phyloP scores from a whole-genome alignment of 1,140 invertebrate species.

The Drosophila lini region DNA sequence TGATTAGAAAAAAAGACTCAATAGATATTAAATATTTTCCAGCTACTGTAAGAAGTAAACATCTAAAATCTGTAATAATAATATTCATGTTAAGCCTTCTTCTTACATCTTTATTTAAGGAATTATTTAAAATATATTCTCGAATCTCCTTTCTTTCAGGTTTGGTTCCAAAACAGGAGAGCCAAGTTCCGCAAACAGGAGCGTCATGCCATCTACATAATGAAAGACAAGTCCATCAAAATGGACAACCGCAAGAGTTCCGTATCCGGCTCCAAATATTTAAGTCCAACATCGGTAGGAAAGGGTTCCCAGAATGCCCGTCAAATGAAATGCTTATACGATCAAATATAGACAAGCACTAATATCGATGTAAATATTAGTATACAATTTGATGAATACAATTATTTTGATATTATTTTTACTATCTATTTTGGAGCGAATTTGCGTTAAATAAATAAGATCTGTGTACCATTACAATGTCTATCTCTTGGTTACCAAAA shows the following conservation, averaged over 20 bases:
- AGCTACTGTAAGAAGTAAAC: too few species aligned
- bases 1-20: too few species aligned
- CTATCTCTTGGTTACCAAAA: constrained; percentile 2
- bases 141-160: constrained; percentile 35
- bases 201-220: constrained; percentile 73
- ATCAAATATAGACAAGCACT: constrained; percentile 60
- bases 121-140: not conserved
- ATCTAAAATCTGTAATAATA: not conserved
- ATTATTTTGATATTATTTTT: constrained; percentile 62
- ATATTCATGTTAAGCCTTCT: not conserved
- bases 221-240: constrained; percentile 72
- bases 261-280: constrained; percentile 47
- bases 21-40: too few species aligned
- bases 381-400: constrained; percentile 47
- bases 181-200: constrained; percentile 75
- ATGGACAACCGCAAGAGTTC: constrained; percentile 55
- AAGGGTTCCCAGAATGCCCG: constrained; percentile 52
- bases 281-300: constrained; percentile 29
- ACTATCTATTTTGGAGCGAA: constrained; percentile 51
- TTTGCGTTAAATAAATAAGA: constrained; percentile 61
- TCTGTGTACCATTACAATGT: constrained; percentile 29
- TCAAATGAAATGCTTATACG: constrained; percentile 71
- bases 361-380: constrained; percentile 57
- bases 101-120: not conserved
- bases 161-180: constrained; percentile 72